These are phyloP conservation scores for Nymphalis urticae DNA, from an alignment of 2,888 invertebrate species.

Conservation along the genomic window DNA sequence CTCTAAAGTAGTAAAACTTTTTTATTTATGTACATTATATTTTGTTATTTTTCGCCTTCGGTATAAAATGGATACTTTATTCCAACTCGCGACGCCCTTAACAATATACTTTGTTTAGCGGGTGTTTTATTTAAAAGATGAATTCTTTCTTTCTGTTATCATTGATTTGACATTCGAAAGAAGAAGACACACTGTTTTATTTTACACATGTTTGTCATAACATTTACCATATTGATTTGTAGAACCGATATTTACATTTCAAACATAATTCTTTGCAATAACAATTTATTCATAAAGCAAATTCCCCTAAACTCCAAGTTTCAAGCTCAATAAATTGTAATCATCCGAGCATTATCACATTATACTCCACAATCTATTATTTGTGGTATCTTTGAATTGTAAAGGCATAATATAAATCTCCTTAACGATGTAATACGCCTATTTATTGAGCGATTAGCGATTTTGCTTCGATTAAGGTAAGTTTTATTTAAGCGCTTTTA, in stretches of 20 bases:
- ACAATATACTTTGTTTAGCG: too few relatives aligned
- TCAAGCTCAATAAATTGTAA: neutral
- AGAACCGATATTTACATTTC: neutral
- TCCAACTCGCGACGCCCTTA: too few relatives aligned
- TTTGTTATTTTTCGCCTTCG: too few relatives aligned
- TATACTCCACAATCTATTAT: neutral
- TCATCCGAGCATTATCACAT: slow-evolving; percentile 6
- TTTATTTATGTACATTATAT: too few relatives aligned
- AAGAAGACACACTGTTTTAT: too few relatives aligned
- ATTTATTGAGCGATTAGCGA: neutral
- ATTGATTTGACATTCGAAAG: too few relatives aligned
- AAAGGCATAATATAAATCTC: slow-evolving; percentile 5
- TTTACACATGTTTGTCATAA: neutral
- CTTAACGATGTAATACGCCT: neutral
- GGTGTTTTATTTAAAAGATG: too few relatives aligned
- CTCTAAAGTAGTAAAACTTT: too few relatives aligned
- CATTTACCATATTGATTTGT: neutral
- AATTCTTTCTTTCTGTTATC: too few relatives aligned
- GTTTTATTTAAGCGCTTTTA: too few relatives aligned
- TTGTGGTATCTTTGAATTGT: slow-evolving; percentile 3
- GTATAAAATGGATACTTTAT: too few relatives aligned
- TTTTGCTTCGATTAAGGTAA: neutral
- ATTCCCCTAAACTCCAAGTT: neutral
- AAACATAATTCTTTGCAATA: neutral
- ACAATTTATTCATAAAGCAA: neutral